Percentiles rank a stretch among this genome's conserved stretches.
These are phyloP conservation scores for Epistrophella euchroma DNA, from an alignment of 2,888 invertebrate genomes.

Conservation along the genomic window DNA sequence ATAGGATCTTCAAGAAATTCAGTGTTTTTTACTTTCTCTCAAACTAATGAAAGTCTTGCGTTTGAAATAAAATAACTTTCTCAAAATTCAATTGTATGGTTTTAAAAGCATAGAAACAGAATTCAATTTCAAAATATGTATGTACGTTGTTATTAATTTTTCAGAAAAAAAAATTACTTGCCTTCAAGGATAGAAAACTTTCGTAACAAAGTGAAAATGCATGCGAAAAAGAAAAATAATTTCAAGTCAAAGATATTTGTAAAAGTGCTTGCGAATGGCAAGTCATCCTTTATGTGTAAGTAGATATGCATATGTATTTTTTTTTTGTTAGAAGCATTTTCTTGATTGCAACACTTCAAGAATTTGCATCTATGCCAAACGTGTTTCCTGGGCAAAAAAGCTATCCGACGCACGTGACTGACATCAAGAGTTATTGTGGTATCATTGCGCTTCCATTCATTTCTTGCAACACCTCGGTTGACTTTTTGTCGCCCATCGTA, in stretches of 20 bases:
- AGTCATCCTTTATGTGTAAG: background rate
- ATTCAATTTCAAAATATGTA: background rate
- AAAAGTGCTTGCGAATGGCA: background rate
- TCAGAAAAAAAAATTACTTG: background rate
- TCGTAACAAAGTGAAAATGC: background rate
- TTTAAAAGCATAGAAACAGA: background rate
- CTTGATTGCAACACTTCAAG: conserved; percentile 72
- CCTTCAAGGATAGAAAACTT: background rate
- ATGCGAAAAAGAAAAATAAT: background rate
- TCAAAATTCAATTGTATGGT: no score
- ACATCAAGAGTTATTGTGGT: conserved; percentile 69
- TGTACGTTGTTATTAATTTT: background rate
- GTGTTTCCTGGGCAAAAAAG: conserved; percentile 48
- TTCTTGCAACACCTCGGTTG: conserved; percentile 57
- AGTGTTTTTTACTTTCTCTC: no score
- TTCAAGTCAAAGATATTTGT: conserved; percentile 13
- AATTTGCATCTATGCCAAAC: conserved; percentile 70
- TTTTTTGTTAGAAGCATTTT: conserved; percentile 10
- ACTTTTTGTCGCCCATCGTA: conserved; percentile 51
- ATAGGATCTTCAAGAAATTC: no score
- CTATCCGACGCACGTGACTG: conserved; percentile 68
- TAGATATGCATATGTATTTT: background rate
- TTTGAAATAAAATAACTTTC: no score
- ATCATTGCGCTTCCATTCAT: conserved; percentile 68
- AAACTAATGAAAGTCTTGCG: no score